Percentiles rank a stretch among this genome's conserved stretches.
Evolutionary conservation across 35 echinoderm and acorn worm species (phyloP).

Genomic region (Lytechinus variegatus): DNA sequence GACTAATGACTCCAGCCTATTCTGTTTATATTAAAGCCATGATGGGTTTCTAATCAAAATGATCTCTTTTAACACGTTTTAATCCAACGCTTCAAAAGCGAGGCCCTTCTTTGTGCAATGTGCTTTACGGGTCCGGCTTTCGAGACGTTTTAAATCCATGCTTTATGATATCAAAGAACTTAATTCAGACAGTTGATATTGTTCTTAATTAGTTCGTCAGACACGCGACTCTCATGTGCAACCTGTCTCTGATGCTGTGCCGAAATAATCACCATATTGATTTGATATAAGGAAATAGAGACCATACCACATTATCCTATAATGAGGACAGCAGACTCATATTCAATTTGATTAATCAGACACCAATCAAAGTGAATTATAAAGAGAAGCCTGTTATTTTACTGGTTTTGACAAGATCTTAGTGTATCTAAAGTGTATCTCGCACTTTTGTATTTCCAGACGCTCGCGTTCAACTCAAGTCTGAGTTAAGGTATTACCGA

Average conservation of each 20-base stretch:
- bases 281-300: background rate
- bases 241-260: background rate
- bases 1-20: background rate
- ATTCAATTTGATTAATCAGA: background rate
- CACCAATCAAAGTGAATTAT: background rate
- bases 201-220: background rate
- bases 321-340: background rate
- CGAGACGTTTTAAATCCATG: background rate
- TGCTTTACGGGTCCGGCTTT: background rate
- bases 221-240: background rate
- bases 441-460: background rate
- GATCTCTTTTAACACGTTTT: background rate
- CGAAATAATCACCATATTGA: background rate
- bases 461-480: background rate
- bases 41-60: background rate
- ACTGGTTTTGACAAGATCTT: background rate
- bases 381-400: background rate
- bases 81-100: background rate
- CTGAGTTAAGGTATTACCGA: background rate
- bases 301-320: background rate
- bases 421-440: background rate
- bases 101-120: background rate
- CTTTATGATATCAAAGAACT: background rate
- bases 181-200: background rate
- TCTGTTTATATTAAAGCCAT: background rate